phyloP scores from a whole-genome alignment of 2,888 invertebrate genomes.

The Hyles lineata region DNA sequence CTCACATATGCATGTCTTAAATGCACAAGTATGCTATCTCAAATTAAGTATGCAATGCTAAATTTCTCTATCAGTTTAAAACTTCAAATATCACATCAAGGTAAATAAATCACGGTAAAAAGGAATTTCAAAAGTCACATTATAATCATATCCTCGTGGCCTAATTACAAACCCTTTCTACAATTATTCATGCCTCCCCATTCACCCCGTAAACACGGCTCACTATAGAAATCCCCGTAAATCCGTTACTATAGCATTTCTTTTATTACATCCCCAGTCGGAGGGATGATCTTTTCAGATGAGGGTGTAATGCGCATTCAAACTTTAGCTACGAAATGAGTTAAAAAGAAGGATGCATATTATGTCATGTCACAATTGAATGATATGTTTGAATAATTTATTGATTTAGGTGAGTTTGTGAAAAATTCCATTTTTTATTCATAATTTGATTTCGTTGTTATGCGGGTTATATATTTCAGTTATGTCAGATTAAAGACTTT shows the following conservation, averaged over 20 bases:
- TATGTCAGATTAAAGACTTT: too few relatives aligned
- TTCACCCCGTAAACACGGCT: neutral
- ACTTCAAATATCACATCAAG: too few relatives aligned
- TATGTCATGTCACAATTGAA: too few relatives aligned
- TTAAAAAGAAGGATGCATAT: constrained; percentile 6
- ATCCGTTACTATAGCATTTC: constrained; percentile 20
- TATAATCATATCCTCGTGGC: constrained; percentile 1
- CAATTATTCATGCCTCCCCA: constrained; percentile 10
- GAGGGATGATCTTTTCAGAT: constrained; percentile 11
- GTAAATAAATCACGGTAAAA: neutral
- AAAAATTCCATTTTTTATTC: too few relatives aligned
- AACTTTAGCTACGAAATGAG: neutral
- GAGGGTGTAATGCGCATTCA: constrained; percentile 12
- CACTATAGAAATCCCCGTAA: constrained; percentile 16
- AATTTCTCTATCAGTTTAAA: too few relatives aligned
- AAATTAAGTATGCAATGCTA: too few relatives aligned
- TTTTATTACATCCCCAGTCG: constrained; percentile 9
- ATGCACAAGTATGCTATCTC: too few relatives aligned
- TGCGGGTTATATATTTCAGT: too few relatives aligned
- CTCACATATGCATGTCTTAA: too few relatives aligned
- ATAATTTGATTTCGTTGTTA: too few relatives aligned
- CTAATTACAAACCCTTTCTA: constrained; percentile 8
- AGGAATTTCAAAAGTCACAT: constrained; percentile 4
- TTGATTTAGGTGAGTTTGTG: too few relatives aligned
- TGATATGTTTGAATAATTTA: too few relatives aligned